These are phyloP conservation scores for Zaprionus tsacasi DNA, from an alignment of 1,140 invertebrate genomes.

Conservation along the genomic window DNA sequence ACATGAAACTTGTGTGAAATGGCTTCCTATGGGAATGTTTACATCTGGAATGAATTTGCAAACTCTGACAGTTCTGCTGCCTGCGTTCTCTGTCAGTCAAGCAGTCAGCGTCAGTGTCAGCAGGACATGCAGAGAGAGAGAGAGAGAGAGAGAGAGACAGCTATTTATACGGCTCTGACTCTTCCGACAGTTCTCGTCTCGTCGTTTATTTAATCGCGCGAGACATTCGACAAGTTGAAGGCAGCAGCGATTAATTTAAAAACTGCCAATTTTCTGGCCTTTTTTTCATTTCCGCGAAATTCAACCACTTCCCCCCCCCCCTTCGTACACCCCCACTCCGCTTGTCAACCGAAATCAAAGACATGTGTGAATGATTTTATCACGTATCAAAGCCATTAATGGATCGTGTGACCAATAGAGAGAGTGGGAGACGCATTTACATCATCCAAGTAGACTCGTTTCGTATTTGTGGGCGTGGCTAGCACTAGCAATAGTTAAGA, in stretches of 20 bases:
- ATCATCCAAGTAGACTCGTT: conserved; percentile 11
- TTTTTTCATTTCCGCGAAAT: conserved; percentile 14
- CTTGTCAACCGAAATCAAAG: conserved; percentile 36
- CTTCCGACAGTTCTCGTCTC: conserved; percentile 38
- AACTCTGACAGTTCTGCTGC: conserved; percentile 63
- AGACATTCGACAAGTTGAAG: conserved; percentile 55
- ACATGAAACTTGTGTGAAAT: conserved; percentile 72
- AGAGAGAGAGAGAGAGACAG: conserved; percentile 12
- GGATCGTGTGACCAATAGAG: conserved; percentile 22
- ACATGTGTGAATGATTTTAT: conserved; percentile 55
- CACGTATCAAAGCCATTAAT: conserved; percentile 63
- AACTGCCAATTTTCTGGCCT: conserved; percentile 56
- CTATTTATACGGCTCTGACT: conserved; percentile 35
- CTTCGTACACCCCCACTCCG: background rate
- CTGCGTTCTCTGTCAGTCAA: conserved; percentile 70
- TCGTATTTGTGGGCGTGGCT: background rate
- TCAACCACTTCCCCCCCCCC: no score
- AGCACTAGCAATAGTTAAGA: background rate
- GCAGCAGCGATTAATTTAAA: conserved; percentile 65
- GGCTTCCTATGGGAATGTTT: conserved; percentile 72
- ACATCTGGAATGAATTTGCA: conserved; percentile 76
- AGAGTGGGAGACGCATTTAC: conserved; percentile 28
- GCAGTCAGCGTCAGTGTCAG: conserved; percentile 67
- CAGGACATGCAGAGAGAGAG: conserved; percentile 16
- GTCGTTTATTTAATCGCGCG: conserved; percentile 53